Conservation (phyloP, 2,888 invertebrate genomes). For the Acrobasis suavella region DNA sequence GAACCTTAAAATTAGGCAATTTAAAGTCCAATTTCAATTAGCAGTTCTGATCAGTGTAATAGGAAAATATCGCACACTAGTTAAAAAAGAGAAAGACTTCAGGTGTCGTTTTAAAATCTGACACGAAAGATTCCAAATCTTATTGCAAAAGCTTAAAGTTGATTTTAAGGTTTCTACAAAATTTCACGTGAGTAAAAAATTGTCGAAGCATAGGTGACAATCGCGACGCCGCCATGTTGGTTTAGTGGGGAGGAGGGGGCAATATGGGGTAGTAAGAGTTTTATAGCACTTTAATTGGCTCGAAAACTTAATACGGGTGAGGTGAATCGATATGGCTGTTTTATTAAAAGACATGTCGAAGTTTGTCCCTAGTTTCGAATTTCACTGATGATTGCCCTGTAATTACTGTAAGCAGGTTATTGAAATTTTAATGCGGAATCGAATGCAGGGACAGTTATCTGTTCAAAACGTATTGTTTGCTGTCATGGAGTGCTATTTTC, state of each 20-base stretch:
- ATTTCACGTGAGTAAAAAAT: constrained; percentile 35
- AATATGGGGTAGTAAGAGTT: constrained; percentile 71
- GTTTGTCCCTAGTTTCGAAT: constrained; percentile 38
- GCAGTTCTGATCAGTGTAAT: constrained; percentile 42
- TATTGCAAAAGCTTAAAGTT: constrained; percentile 41
- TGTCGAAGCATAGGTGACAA: constrained; percentile 73
- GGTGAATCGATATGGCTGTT: constrained; percentile 59
- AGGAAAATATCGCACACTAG: constrained; percentile 68
- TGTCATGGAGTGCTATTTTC: no score
- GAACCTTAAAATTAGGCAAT: constrained; percentile 24
- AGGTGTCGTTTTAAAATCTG: constrained; percentile 51
- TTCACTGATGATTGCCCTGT: constrained; percentile 30
- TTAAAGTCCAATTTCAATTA: constrained; percentile 38
- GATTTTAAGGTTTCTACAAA: constrained; percentile 21
- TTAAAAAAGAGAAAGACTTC: constrained; percentile 69
- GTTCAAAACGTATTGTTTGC: constrained; percentile 17
- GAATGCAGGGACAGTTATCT: constrained; percentile 15
- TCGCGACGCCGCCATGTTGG: constrained; percentile 80
- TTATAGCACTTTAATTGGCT: constrained; percentile 77
- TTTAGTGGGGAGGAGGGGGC: constrained; percentile 64
- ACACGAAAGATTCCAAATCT: constrained; percentile 33
- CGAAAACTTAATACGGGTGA: constrained; percentile 57
- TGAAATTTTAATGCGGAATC: constrained; percentile 32
- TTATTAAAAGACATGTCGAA: constrained; percentile 57
- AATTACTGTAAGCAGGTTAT: constrained; percentile 33